Evolutionary conservation across 1,140 invertebrate genomes (phyloP), one percentile per base, ranked within the genome.

Genomic region (Platorchestia sp.): DNA sequence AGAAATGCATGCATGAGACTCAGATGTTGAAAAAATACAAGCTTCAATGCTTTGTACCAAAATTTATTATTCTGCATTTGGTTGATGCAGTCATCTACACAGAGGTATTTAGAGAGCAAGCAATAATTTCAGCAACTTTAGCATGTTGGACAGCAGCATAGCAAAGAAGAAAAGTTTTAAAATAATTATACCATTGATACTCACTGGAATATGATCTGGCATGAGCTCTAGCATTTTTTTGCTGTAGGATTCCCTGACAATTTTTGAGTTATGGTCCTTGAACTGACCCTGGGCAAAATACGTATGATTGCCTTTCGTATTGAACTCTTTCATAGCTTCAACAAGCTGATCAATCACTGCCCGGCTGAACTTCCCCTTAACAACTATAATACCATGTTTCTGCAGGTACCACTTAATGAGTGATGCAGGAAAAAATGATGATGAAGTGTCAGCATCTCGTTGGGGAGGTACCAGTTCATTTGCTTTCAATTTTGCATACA

Each of bases 191-290:
- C 36, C 43, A 16, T 89, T 43, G n/a, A 95, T 41, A 86, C 45
- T 86, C 59, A 95, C 47, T 53, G 59, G 59, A 5, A 75, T 22
- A 95, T 41, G 40, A 41, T 45, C 41, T 45, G 44, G 87, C 36
- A 95, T 22, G 43, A 59, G 41, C 45, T 93, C 40, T 44, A 93
- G 0, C 45, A 47, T 47, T 44, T 10, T 47, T 47, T 47, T 16
- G 44, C 41, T n/a, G 36, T 44, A 47, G 44, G 44, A 40, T 47
- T 93, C 3, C 45, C 91, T 93, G 22, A 44, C 45, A 45, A 41
- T 45, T 95, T 44, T 45, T 95, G 45, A n/a, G 47, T 40, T 53
- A 95, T 95, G 51, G 22, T 0, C 51, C 89, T 96, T 93, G 95
- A 75, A 59, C 36, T 91, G 45, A 47, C 89, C 42, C 91, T 86